These are phyloP conservation scores for Varanus salvator DNA, from an alignment of 2,113 vertebrate species.

Conservation along the genomic window DNA sequence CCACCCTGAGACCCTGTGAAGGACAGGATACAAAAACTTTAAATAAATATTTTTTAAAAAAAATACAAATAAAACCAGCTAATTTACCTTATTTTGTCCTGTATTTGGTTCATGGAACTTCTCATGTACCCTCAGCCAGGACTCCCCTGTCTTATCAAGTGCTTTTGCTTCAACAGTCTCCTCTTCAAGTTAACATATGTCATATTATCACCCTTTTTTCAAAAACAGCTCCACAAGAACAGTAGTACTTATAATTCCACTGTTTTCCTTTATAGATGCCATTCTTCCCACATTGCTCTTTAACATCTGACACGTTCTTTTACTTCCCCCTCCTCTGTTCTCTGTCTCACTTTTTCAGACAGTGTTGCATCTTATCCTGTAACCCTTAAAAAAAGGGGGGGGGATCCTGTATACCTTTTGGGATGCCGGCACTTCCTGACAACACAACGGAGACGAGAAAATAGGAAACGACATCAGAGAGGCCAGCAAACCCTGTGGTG, in stretches of 20 bases:
- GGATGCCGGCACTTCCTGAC: slow-evolving; percentile 79
- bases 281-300: slow-evolving; percentile 35
- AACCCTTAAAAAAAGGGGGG: slow-evolving; percentile 76
- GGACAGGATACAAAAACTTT: too few relatives aligned
- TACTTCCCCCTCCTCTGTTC: background rate
- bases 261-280: slow-evolving; percentile 23
- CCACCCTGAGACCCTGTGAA: too few relatives aligned
- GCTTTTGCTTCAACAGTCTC: background rate
- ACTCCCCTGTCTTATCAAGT: slow-evolving; percentile 32
- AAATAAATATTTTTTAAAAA: too few relatives aligned
- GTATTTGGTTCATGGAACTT: fast-evolving
- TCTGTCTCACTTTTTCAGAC: slow-evolving; percentile 58
- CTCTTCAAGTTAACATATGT: slow-evolving; percentile 45
- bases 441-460: slow-evolving; percentile 77
- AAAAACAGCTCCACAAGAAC: background rate
- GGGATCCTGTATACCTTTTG: slow-evolving; percentile 69
- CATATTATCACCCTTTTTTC: slow-evolving; percentile 9
- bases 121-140: background rate
- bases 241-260: background rate
- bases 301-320: slow-evolving; percentile 73
- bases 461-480: slow-evolving; percentile 78
- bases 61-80: background rate
- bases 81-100: background rate
- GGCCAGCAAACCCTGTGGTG: slow-evolving; percentile 77
- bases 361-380: slow-evolving; percentile 78